Percentiles rank a stretch among this genome's conserved stretches.
These are phyloP conservation scores for Meleagris gallopavo DNA, from an alignment of 2,113 vertebrate species.

Conservation along the genomic window DNA sequence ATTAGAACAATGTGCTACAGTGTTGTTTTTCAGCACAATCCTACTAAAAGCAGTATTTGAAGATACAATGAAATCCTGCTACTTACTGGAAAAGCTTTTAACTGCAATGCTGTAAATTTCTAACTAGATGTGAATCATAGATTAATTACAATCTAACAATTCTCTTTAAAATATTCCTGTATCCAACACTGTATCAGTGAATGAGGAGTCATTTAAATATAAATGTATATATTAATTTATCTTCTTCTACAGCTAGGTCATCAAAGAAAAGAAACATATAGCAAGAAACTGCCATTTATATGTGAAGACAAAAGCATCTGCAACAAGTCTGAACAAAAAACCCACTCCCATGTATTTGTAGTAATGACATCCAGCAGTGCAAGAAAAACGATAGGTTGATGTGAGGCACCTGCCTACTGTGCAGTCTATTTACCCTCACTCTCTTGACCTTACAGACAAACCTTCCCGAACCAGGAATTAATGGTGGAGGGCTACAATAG, in stretches of 20 bases:
- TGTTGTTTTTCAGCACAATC: neutral
- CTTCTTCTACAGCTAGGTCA: neutral
- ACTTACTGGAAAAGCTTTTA: neutral
- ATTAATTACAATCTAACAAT: neutral
- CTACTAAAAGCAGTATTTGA: neutral
- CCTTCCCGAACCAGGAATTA: constrained; percentile 1
- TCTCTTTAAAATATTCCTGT: neutral
- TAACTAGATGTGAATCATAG: neutral
- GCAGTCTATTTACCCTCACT: neutral
- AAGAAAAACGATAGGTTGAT: neutral
- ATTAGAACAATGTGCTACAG: neutral
- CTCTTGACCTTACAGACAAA: neutral
- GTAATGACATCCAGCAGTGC: neutral
- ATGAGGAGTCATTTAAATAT: neutral
- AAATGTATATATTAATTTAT: neutral
- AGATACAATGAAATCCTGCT: neutral
- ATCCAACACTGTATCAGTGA: neutral
- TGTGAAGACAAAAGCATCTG: neutral
- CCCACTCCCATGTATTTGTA: neutral
- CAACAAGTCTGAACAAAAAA: neutral
- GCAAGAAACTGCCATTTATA: neutral
- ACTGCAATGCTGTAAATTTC: neutral
- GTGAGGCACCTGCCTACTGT: neutral
- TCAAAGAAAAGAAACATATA: neutral
- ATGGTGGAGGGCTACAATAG: neutral